phyloP scores from a whole-genome alignment of 1,140 invertebrate genomes.

The Euwallacea similis region DNA sequence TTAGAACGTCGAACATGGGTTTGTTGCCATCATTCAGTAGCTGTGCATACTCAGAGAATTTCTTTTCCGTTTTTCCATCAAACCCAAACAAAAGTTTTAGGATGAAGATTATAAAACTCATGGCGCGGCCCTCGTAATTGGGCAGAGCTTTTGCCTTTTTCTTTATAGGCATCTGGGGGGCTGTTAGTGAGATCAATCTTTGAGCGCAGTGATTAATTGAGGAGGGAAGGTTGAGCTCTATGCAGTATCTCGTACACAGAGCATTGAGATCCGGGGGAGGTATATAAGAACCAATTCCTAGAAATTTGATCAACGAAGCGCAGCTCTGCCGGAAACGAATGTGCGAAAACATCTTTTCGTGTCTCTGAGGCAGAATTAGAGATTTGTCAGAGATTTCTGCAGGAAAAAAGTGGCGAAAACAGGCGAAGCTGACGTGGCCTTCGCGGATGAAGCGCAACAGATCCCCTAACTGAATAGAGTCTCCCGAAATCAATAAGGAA shows the following conservation, averaged over 20 bases:
- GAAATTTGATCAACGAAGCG: constrained; percentile 52
- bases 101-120: constrained; percentile 64
- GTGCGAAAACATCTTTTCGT: constrained; percentile 52
- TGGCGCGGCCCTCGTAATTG: constrained; percentile 64
- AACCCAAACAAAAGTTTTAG: constrained; percentile 66
- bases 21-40: constrained; percentile 46
- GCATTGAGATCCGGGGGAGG: constrained; percentile 56
- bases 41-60: constrained; percentile 59
- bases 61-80: constrained; percentile 64
- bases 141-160: constrained; percentile 50
- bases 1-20: constrained; percentile 61
- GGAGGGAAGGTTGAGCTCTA: constrained; percentile 60
- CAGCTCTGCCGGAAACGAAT: constrained; percentile 48
- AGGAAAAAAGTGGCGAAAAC: constrained; percentile 61
- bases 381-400: constrained; percentile 47
- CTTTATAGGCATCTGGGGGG: constrained; percentile 39
- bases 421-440: constrained; percentile 61
- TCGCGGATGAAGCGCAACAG: constrained; percentile 62
- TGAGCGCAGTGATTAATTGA: constrained; percentile 35
- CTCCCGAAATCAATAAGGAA: constrained; percentile 59
- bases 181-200: constrained; percentile 39
- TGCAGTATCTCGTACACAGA: constrained; percentile 58
- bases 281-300: constrained; percentile 53
- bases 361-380: constrained; percentile 45
- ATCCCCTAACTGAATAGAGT: constrained; percentile 62